Percentiles rank a stretch among this genome's conserved stretches.
These are phyloP conservation scores for Ispidina picta DNA, from an alignment of 2,797 vertebrate genomes.

Conservation along the genomic window DNA sequence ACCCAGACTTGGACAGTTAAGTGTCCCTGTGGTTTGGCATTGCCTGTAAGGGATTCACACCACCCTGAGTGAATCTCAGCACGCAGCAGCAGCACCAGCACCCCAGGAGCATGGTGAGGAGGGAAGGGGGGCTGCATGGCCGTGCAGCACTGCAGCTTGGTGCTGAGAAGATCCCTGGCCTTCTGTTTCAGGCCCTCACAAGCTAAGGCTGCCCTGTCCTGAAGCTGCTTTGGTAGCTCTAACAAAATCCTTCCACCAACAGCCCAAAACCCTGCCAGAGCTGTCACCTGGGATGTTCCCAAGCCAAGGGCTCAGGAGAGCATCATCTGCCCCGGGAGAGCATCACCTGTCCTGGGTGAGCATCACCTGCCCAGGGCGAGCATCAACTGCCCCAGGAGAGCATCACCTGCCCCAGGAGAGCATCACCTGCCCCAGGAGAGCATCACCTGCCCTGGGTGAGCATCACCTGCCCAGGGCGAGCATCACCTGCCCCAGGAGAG, in stretches of 20 bases:
- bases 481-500: accelerated
- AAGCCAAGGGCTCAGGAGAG: not conserved
- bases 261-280: accelerated
- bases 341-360: accelerated
- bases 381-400: accelerated
- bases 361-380: accelerated
- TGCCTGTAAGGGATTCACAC: not conserved
- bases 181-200: not conserved
- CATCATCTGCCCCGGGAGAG: accelerated
- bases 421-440: accelerated
- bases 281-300: accelerated
- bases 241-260: not conserved
- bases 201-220: not conserved
- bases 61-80: not conserved
- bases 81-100: not conserved
- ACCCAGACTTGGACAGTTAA: accelerated
- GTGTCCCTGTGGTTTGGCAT: not conserved
- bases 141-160: accelerated
- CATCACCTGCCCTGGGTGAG: accelerated
- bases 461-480: accelerated
- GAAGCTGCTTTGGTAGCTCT: not conserved
- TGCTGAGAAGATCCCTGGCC: not conserved
- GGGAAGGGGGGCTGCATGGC: not conserved
- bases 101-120: accelerated
- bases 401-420: accelerated